Percentiles rank a stretch among this genome's conserved stretches.
These are phyloP conservation scores for Thereva unica DNA, from an alignment of 2,888 invertebrate species.

Conservation along the genomic window DNA sequence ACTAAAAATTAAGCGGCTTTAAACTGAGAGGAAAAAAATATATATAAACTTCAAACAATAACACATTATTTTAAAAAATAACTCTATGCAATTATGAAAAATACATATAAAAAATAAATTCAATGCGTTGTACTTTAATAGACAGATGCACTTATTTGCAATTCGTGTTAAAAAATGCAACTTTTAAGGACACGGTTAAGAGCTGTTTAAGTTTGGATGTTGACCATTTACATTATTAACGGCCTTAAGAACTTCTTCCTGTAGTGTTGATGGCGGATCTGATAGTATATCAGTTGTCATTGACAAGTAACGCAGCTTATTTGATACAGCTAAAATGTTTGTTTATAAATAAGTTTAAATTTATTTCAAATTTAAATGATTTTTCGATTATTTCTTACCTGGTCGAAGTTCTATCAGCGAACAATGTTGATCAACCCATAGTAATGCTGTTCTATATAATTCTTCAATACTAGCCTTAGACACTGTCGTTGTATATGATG, in stretches of 20 bases:
- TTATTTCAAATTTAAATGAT: background rate
- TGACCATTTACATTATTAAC: conserved; percentile 59
- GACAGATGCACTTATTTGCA: conserved; percentile 3
- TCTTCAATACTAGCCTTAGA: conserved; percentile 90
- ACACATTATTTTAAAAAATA: conserved; percentile 5
- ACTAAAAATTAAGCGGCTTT: too few relatives aligned
- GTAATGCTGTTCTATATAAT: conserved; percentile 85
- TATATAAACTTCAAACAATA: conserved; percentile 6
- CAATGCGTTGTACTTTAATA: conserved; percentile 27
- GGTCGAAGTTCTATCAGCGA: conserved; percentile 91
- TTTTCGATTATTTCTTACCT: conserved; percentile 64
- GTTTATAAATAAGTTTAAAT: conserved; percentile 32
- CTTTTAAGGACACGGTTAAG: conserved; percentile 35
- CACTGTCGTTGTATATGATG: conserved; percentile 89
- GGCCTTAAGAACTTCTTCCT: conserved; percentile 86
- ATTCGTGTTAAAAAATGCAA: too few relatives aligned
- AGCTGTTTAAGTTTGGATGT: conserved; percentile 53
- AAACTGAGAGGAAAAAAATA: background rate
- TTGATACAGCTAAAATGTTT: conserved; percentile 79
- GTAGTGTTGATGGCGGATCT: conserved; percentile 79
- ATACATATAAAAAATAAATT: conserved; percentile 29
- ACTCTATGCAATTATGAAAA: conserved; percentile 8
- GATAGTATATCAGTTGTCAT: conserved; percentile 91
- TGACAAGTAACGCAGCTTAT: conserved; percentile 86
- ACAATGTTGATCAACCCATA: conserved; percentile 97